These are phyloP conservation scores for Serripes groenlandicus DNA, from an alignment of 2,888 invertebrate species.

Conservation along the genomic window DNA sequence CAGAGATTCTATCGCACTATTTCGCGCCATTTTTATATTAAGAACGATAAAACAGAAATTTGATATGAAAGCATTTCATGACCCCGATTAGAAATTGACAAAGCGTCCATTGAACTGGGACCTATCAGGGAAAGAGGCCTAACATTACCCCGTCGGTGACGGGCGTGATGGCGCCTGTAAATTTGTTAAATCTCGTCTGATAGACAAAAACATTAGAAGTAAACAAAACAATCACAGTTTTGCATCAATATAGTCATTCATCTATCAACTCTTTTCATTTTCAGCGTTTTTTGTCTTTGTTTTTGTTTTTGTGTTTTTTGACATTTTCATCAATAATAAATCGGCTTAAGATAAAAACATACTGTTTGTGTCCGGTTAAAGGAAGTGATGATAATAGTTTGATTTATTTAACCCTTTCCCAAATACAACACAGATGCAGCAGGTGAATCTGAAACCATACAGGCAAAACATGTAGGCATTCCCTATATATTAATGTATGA, in stretches of 20 bases:
- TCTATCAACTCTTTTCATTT: neutral
- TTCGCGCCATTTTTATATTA: conserved; percentile 37
- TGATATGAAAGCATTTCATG: conserved; percentile 36
- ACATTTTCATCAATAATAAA: too few relatives aligned
- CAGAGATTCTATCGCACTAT: conserved; percentile 20
- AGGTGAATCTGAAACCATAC: too few relatives aligned
- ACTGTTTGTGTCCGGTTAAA: too few relatives aligned
- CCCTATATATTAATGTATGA: too few relatives aligned
- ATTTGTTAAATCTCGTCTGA: conserved; percentile 8
- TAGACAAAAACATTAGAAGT: conserved; percentile 5
- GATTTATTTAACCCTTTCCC: too few relatives aligned
- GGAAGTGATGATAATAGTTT: too few relatives aligned
- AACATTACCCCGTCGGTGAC: conserved; percentile 33
- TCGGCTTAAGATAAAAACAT: too few relatives aligned
- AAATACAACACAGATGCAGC: too few relatives aligned
- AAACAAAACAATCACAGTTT: conserved; percentile 15
- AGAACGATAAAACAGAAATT: conserved; percentile 40
- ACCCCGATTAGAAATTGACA: conserved; percentile 21
- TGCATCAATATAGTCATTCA: conserved; percentile 22
- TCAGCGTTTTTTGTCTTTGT: too few relatives aligned
- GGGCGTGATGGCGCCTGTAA: conserved; percentile 3
- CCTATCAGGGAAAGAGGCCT: conserved; percentile 31
- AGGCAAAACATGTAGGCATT: too few relatives aligned
- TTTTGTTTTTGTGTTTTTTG: too few relatives aligned
- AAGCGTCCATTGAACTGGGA: conserved; percentile 46